Conservation (phyloP, 2,113 vertebrate genomes). For the Vulpes ferrilata region DNA sequence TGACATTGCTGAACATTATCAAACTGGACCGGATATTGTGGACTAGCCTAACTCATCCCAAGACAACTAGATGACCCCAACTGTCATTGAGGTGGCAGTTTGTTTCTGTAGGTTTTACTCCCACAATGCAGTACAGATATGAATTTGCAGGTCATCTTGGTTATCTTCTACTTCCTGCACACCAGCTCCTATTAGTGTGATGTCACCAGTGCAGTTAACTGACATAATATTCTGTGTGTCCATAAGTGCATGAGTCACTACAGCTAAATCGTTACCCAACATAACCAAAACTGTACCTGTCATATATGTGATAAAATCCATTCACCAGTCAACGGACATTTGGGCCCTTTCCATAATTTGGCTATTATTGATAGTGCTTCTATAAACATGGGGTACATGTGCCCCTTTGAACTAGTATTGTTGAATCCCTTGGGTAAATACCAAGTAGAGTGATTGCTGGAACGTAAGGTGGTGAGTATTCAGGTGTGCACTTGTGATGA, state of each 20-base stretch:
- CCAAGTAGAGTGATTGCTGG: not conserved
- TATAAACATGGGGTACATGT: not conserved
- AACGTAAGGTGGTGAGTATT: not conserved
- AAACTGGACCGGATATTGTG: not conserved
- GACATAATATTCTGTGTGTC: not conserved
- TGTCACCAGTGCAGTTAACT: not conserved
- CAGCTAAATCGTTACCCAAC: not conserved
- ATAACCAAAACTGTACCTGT: not conserved
- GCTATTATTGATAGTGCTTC: not conserved
- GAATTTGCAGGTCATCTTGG: not conserved
- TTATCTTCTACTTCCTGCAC: not conserved
- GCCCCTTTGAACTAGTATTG: not conserved
- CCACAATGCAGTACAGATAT: too few species aligned
- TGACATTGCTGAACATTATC: not conserved
- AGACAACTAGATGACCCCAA: not conserved
- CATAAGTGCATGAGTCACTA: not conserved
- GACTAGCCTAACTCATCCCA: not conserved
- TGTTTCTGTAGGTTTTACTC: not conserved
- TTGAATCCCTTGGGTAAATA: not conserved
- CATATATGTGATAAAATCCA: not conserved
- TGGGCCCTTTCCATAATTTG: not conserved
- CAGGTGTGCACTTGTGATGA: not conserved
- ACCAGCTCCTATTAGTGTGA: not conserved
- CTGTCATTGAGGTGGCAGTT: not conserved
- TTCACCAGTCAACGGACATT: not conserved